Evolutionary conservation across 1,140 invertebrate species (phyloP).

Genomic region (Papilio machaon): DNA sequence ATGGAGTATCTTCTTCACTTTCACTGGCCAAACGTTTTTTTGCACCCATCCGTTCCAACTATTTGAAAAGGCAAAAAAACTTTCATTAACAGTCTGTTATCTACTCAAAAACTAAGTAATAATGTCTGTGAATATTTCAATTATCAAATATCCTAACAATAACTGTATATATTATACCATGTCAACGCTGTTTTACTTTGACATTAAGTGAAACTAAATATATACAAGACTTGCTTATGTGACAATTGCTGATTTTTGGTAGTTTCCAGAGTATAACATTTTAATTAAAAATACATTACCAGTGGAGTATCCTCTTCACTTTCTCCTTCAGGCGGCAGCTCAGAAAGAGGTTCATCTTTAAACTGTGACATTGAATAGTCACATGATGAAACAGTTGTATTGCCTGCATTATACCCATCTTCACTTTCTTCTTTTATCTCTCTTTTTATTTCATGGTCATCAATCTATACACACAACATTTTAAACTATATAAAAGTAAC

Average conservation of each 20-base stretch:
- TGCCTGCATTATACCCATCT: slow-evolving; percentile 64
- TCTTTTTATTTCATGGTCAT: slow-evolving; percentile 54
- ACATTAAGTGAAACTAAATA: no score
- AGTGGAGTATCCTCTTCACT: slow-evolving; percentile 59
- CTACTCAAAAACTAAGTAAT: no score
- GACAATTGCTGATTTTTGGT: background rate
- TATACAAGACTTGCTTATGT: background rate
- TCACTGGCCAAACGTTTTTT: slow-evolving; percentile 83
- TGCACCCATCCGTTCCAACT: slow-evolving; percentile 85
- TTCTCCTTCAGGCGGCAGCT: slow-evolving; percentile 79
- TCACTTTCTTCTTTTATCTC: slow-evolving; percentile 71
- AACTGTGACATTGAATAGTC: slow-evolving; percentile 86
- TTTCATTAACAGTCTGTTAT: background rate
- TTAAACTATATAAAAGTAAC: background rate
- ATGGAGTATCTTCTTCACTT: slow-evolving; percentile 77
- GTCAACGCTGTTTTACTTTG: no score
- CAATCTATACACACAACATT: slow-evolving; percentile 42
- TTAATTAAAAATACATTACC: background rate
- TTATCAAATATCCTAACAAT: no score
- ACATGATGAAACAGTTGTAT: slow-evolving; percentile 84
- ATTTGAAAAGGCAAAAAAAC: slow-evolving; percentile 14
- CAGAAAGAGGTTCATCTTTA: slow-evolving; percentile 76
- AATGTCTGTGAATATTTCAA: no score
- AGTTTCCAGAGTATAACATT: background rate
- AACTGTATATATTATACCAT: no score